Evolutionary conservation across 2,113 vertebrate species (phyloP), one percentile per base, ranked within the genome.

Genomic region (Coptodon rendalli): DNA sequence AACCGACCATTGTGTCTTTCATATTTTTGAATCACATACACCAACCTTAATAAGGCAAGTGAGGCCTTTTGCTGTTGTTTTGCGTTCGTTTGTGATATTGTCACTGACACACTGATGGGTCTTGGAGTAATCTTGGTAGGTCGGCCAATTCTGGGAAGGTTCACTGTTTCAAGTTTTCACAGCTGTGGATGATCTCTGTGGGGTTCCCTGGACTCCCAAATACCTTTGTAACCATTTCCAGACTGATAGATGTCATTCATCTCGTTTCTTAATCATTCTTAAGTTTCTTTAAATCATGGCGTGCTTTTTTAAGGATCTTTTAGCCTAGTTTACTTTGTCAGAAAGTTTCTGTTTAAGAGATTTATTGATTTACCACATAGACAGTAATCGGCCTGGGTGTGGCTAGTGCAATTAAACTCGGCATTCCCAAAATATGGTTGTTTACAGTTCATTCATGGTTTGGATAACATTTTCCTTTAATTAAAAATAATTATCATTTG

Each of bases 71-170:
- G 6, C 6, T 66, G 61, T 38, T 22, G 34, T 13, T 66, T 6
- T n/a, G 17, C 0, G 1, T 66, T 38, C 0, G 17, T 38, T 22
- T 66, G 34, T 22, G 2, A 22, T 38, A 1, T 38, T 19, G 29
- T 34, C 1, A 2, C 9, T 11, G 59, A 63, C 2, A 1, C 59
- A 57, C 12, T 27, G 5, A 57, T 57, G 22, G 0, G 0, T 57
- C 54, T 57, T 6, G 14, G 57, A 61, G 57, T 17, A 61, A 61
- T 10, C 17, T 61, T 61, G 57, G 14, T 61, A 9, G 1, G 57
- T 27, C 14, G 8, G 8, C 57, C 1, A 61, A 0, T 61, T 31
- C 57, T 31, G 50, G 50, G 57, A 17, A 6, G 14, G 0, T 17
- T 61, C 27, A 9, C 57, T 17, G 57, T 61, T 61, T 31, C 57